phyloP scores from a whole-genome alignment of 2,888 invertebrate genomes.

The Apeira syringaria region DNA sequence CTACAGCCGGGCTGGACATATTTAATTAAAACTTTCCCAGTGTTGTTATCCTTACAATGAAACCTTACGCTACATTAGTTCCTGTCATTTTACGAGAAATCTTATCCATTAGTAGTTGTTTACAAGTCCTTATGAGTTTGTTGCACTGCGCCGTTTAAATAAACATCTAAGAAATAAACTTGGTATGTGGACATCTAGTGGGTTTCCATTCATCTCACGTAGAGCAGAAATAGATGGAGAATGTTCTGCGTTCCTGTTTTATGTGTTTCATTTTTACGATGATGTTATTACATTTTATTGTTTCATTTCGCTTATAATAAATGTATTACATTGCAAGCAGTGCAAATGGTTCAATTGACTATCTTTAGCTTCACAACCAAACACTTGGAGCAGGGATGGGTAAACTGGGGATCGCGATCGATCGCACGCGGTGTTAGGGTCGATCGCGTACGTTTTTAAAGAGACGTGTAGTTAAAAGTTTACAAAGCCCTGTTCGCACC shows the following conservation, averaged over 20 bases:
- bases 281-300: not conserved
- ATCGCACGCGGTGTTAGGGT: too few relatives aligned
- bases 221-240: slow-evolving; percentile 6
- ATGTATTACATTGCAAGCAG: too few relatives aligned
- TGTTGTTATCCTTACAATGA: slow-evolving; percentile 14
- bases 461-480: too few relatives aligned
- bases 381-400: too few relatives aligned
- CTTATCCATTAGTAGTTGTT: slow-evolving; percentile 32
- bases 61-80: slow-evolving; percentile 31
- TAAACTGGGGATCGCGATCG: too few relatives aligned
- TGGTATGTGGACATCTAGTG: not conserved
- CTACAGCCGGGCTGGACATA: slow-evolving; percentile 46
- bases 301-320: not conserved
- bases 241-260: not conserved
- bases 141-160: slow-evolving; percentile 27
- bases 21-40: slow-evolving; percentile 74
- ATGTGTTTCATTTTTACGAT: not conserved
- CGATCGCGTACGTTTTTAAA: too few relatives aligned
- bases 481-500: too few relatives aligned
- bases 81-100: slow-evolving; percentile 29
- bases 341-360: too few relatives aligned
- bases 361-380: too few relatives aligned
- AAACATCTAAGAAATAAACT: too few relatives aligned
- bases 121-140: slow-evolving; percentile 27
- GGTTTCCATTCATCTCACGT: slow-evolving; percentile 9